These are phyloP conservation scores for Myiopsitta monachus DNA, from an alignment of 2,113 vertebrate genomes.

Conservation along the genomic window DNA sequence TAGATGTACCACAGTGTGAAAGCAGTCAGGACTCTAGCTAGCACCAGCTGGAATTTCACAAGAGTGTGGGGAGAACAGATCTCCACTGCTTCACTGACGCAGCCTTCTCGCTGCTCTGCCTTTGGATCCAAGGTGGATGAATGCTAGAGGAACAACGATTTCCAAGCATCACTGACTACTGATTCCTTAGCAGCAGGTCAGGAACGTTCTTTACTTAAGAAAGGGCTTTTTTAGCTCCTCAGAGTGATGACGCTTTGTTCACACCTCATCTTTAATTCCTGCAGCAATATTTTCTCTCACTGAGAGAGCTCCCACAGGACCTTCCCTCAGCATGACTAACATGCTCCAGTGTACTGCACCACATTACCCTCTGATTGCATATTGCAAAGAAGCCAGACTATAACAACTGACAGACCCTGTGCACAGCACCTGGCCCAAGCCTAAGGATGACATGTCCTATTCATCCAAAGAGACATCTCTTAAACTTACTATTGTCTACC, in stretches of 20 bases:
- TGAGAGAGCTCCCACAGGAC: neutral
- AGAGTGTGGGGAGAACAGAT: neutral
- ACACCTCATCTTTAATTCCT: neutral
- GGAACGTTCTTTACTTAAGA: neutral
- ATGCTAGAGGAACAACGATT: neutral
- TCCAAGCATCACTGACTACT: neutral
- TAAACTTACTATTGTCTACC: neutral
- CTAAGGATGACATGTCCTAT: neutral
- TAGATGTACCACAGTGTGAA: fast-evolving
- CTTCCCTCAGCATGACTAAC: neutral
- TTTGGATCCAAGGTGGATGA: neutral
- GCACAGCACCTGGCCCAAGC: neutral
- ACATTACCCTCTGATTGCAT: neutral
- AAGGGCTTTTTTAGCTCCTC: neutral
- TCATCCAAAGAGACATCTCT: neutral
- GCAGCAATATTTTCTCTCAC: neutral
- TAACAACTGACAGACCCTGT: neutral
- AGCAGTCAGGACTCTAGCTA: neutral
- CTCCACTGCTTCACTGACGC: neutral
- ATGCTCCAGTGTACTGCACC: neutral
- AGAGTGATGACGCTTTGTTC: neutral
- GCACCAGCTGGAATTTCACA: neutral
- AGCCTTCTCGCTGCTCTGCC: neutral
- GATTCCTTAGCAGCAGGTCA: neutral
- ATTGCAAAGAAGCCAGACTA: neutral